Percentiles rank a stretch among this genome's conserved stretches.
phyloP scores from a whole-genome alignment of 1,140 invertebrate genomes.

The Asbolus verrucosus region DNA sequence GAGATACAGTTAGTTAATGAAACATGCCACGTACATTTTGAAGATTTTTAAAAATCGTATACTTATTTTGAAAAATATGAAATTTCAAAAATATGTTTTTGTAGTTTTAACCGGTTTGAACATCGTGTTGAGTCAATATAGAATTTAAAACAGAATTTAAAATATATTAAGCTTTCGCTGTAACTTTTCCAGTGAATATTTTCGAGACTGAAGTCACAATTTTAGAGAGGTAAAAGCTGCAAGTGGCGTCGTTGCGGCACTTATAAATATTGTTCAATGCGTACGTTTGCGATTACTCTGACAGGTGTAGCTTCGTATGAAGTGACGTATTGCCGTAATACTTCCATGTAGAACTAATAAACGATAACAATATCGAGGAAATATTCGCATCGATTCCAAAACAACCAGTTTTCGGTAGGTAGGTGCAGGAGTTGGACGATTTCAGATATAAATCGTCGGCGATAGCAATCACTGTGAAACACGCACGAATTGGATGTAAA shows the following conservation, averaged over 20 bases:
- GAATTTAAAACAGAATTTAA: too few relatives aligned
- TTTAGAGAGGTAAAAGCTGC: background rate
- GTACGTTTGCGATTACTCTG: slow-evolving; percentile 13
- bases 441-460: slow-evolving; percentile 25
- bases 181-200: too few relatives aligned
- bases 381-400: slow-evolving; percentile 16
- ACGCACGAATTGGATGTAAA: slow-evolving; percentile 36
- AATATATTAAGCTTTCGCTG: too few relatives aligned
- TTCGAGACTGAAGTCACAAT: background rate
- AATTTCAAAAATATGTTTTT: too few relatives aligned
- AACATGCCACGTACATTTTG: too few relatives aligned
- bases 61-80: too few relatives aligned
- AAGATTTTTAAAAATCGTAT: too few relatives aligned
- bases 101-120: too few relatives aligned
- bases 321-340: slow-evolving; percentile 18
- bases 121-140: too few relatives aligned
- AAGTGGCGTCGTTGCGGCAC: background rate
- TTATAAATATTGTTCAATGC: slow-evolving; percentile 25
- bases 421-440: slow-evolving; percentile 20
- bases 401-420: slow-evolving; percentile 1
- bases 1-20: too few relatives aligned
- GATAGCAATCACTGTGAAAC: slow-evolving; percentile 27
- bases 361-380: slow-evolving; percentile 20
- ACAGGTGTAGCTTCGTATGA: background rate
- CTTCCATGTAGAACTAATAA: slow-evolving; percentile 4